Base-by-base conservation (phyloP, 2,113 vertebrate genomes). In the Anoplopoma fimbria region DNA sequence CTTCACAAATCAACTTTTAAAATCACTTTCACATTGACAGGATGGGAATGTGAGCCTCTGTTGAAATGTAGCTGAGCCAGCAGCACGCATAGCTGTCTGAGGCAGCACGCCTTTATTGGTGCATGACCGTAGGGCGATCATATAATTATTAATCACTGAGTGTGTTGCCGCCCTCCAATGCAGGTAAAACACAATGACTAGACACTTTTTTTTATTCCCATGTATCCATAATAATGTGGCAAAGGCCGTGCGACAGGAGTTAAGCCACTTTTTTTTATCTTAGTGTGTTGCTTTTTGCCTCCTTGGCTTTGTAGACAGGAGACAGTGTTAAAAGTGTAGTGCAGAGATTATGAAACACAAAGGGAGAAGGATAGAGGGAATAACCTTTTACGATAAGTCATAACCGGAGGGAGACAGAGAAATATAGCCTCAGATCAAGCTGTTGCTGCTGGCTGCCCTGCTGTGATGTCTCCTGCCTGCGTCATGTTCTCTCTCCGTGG, bases 121-220 rank as follows among this genome's bases (percentile, higher is more conserved):
- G 51, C 33, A 36, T 67, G 38, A 38, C 85, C 67, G 68, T 4
- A 19, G 71, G 40, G 60, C 65, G 51, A 55, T 62, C 29, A 58
- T 1, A 77, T 40, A 77, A 88, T 87, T 88, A 80, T 82, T 86
- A 75, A 57, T 82, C 57, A 47, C 74, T 4, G 60, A 62, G 31
- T 47, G 68, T 81, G 40, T 84, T 62, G 36, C 49, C 23, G 14
- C 49, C 9, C 61, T 19, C 31, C 51, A 67, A 23, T 7, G 64
- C 76, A 92, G 83, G 78, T 89, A 82, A 79, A 75, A 82, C 75
- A 75, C 67, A 42, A 68, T 40, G n/a, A 80, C 55, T 81, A 27
- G n/a, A 21, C 6, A 1, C 4, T 21, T 15, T 31, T 5, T 60
- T 25, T 40, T 36, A 55, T 61, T 21, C 40, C 15, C 4, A n/a